Base-by-base conservation (phyloP, 2,113 vertebrate species). In the Siphamia tubifer region DNA sequence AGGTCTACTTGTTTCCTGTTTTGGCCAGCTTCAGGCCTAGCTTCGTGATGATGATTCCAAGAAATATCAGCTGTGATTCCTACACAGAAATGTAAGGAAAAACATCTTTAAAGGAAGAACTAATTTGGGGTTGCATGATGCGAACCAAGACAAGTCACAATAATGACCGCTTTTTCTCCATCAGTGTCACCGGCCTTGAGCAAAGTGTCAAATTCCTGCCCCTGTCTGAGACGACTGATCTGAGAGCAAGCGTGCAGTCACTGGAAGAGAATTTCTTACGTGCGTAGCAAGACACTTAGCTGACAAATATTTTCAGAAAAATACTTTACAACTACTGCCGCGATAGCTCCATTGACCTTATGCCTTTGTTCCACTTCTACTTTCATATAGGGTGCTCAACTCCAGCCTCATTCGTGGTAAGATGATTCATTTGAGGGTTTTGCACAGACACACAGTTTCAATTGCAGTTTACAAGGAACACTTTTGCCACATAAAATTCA, bases 41-140 rank as follows among this genome's bases (percentile, higher is more conserved):
- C 30, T 68, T 31, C 38, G 51, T 81, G 60, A 9, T 3, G 4
- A 40, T 58, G 34, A 81, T 88, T 39, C 81, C 86, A 28, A 39
- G 5, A 7, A 77, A 83, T 70, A 80, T 88, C 74, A 81, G 55
- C 60, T 86, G 83, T 51, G 45, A 19, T 36, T 75, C 80, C 55
- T 65, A 76, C 11, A 1, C 28, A 13, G 70, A 67, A 4, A 81
- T 83, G 83, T 86, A 51, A 81, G 77, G 34, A 19, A 53, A 5
- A 4, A 7, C 2, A 13, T 24, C 16, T 40, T 24, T 38, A 3
- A 16, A 38, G 35, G 9, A 5, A 34, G 28, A 7, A 30, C 6
- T 5, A 2, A 30, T 34, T 36, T 31, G 23, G 35, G 1, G 20
- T 43, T 21, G 13, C 8, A n/a, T 6, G 0, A 43, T 23, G 17